Conservation (phyloP, 2,797 vertebrate species). For the Lates japonicus region DNA sequence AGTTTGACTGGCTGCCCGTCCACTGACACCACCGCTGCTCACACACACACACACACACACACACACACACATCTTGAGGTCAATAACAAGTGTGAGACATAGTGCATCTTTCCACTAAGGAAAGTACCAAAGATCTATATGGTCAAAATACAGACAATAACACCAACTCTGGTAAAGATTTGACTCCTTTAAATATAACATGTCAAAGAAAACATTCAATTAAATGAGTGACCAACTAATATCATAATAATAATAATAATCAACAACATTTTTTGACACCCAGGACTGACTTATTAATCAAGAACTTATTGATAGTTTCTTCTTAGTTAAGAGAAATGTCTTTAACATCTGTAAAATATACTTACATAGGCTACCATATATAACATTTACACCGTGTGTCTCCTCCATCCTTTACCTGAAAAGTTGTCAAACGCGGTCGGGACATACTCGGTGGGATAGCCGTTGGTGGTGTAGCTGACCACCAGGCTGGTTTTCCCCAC, state of each 20-base stretch:
- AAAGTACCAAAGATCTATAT: not conserved
- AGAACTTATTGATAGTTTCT: not conserved
- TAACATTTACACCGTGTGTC: too few species aligned
- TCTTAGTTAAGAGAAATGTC: not conserved
- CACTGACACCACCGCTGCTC: conserved; percentile 91
- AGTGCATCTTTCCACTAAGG: not conserved
- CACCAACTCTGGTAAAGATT: not conserved
- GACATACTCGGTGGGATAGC: conserved; percentile 88
- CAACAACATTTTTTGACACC: not conserved
- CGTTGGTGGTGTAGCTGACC: conserved; percentile 90
- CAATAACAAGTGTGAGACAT: conserved; percentile 1
- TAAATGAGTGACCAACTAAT: too few species aligned
- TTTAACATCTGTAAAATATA: not conserved
- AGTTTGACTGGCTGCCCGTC: conserved; percentile 96
- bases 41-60: conserved; percentile 44
- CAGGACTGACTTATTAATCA: not conserved
- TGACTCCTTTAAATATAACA: not conserved
- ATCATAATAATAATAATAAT: too few species aligned
- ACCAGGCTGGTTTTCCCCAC: conserved; percentile 90
- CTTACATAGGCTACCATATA: not conserved
- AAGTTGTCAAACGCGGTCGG: conserved; percentile 90
- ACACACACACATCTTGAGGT: conserved; percentile 19
- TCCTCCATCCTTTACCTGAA: conserved; percentile 80
- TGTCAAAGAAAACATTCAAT: not conserved
- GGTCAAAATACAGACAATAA: not conserved